Percentiles rank a stretch among this genome's conserved stretches.
Evolutionary conservation across 2,113 vertebrate species (phyloP).

Genomic region (Saguinus imperator): DNA sequence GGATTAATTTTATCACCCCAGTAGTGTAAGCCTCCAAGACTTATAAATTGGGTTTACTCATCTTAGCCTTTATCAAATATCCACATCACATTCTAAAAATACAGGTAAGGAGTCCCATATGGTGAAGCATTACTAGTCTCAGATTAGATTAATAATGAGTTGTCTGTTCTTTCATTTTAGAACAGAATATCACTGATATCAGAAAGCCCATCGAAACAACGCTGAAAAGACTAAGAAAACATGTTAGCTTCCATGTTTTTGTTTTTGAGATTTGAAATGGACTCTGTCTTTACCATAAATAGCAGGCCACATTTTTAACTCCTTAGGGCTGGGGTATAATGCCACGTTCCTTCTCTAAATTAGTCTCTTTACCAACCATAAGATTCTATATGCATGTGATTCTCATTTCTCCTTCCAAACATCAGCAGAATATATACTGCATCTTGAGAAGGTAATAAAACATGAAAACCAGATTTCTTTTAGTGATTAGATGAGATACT

Average conservation of each 20-base stretch:
- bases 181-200: neutral
- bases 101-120: neutral
- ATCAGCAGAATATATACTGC: too few relatives aligned
- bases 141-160: neutral
- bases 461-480: neutral
- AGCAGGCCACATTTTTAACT: neutral
- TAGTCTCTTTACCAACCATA: neutral
- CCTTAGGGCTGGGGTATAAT: neutral
- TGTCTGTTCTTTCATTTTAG: neutral
- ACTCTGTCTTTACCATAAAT: neutral
- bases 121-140: too few relatives aligned
- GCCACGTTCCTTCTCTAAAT: neutral
- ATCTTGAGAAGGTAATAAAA: neutral
- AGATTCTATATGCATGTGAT: neutral
- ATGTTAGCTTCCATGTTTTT: accelerated
- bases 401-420: neutral
- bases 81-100: neutral
- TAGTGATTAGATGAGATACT: neutral
- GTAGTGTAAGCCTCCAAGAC: neutral
- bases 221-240: neutral
- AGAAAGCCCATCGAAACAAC: neutral
- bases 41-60: neutral
- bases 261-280: neutral
- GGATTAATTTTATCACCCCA: neutral
- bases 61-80: neutral